These are phyloP conservation scores for Eilema depressum DNA, from an alignment of 2,888 invertebrate genomes.

Conservation along the genomic window DNA sequence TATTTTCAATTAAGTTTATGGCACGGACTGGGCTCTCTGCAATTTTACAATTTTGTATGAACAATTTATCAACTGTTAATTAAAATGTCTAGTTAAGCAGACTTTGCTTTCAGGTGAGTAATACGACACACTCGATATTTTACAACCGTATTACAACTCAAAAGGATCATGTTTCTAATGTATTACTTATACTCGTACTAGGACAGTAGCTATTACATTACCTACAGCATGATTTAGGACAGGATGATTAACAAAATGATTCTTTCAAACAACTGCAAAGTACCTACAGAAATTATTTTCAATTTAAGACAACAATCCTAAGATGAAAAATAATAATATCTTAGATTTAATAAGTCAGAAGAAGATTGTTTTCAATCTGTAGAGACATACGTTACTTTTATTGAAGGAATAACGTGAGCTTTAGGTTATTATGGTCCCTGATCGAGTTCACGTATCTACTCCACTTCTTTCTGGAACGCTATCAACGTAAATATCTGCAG, in stretches of 20 bases:
- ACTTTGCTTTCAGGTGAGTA: neutral
- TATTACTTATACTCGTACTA: neutral
- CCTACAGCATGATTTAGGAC: no score
- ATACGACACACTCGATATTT: neutral
- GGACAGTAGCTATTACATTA: neutral
- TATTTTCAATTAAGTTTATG: neutral
- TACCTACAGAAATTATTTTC: neutral
- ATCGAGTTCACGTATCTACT: constrained; percentile 83
- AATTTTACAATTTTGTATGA: neutral
- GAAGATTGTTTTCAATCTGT: constrained; percentile 55
- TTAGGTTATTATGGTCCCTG: constrained; percentile 77
- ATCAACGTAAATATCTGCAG: constrained; percentile 85
- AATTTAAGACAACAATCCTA: constrained; percentile 5
- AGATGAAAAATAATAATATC: neutral
- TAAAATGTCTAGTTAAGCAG: neutral
- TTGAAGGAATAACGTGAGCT: constrained; percentile 71
- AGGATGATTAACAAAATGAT: neutral
- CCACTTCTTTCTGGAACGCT: constrained; percentile 81
- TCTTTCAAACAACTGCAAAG: neutral
- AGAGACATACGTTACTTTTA: constrained; percentile 64
- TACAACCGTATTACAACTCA: neutral
- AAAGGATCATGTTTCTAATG: neutral
- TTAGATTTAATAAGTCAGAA: constrained; percentile 42
- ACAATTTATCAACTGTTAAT: neutral
- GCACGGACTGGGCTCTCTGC: neutral